A percentile compares a stretch with the other conserved stretches of the same genome.
Evolutionary conservation across 2,797 vertebrate species (phyloP).

Genomic region (Pangasius mekongensis): DNA sequence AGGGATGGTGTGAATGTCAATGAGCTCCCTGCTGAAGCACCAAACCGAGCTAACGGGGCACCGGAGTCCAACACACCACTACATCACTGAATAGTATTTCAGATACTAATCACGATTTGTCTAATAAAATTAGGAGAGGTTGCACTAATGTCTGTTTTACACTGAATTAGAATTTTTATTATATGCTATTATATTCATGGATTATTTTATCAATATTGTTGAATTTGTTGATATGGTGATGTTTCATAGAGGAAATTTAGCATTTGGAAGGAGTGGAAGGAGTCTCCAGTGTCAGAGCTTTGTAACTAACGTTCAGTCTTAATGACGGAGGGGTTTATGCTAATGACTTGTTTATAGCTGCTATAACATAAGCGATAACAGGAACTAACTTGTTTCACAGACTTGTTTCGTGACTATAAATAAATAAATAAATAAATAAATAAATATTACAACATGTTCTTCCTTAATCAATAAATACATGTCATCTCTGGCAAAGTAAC

Average conservation of each 20-base stretch:
- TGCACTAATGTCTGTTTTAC: neutral
- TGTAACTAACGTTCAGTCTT: neutral
- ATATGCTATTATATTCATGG: neutral
- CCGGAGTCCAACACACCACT: neutral
- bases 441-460: neutral
- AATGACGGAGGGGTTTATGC: neutral
- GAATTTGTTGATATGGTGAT: neutral
- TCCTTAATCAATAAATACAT: neutral
- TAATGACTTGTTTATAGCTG: neutral
- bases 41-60: neutral
- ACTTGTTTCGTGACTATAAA: neutral
- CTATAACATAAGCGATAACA: neutral
- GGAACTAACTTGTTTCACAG: neutral
- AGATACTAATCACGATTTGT: neutral
- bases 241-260: neutral
- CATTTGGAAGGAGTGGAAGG: neutral
- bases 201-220: neutral
- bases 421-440: neutral
- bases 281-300: neutral
- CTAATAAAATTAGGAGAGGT: neutral
- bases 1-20: slow-evolving; percentile 59
- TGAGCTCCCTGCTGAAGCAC: slow-evolving; percentile 55
- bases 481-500: neutral
- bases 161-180: neutral
- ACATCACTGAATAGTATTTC: neutral